These are phyloP conservation scores for Oryzias woworae DNA, from an alignment of 2,113 vertebrate genomes.

Conservation along the genomic window DNA sequence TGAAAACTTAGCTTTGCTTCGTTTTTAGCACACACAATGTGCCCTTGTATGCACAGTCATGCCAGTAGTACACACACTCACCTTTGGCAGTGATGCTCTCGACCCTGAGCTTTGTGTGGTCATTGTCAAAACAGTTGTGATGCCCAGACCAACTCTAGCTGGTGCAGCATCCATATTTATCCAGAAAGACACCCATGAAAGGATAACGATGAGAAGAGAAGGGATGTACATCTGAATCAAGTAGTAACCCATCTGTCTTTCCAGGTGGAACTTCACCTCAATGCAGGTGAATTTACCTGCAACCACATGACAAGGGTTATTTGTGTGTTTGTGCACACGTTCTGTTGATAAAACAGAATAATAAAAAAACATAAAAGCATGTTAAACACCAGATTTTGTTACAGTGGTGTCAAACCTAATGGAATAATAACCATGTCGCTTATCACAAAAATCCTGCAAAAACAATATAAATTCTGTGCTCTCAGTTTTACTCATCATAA, in stretches of 20 bases:
- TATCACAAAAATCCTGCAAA: no score
- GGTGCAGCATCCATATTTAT: conserved; percentile 94
- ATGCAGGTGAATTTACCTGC: conserved; percentile 94
- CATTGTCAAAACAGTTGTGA: conserved; percentile 93
- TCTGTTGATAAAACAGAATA: background rate
- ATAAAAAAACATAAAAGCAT: background rate
- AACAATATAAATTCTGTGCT: no score
- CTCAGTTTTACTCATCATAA: background rate
- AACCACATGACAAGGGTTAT: background rate
- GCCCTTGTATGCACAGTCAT: background rate
- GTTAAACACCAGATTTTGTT: background rate
- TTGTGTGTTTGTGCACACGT: background rate
- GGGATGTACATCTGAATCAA: conserved; percentile 97
- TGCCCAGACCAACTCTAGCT: conserved; percentile 89
- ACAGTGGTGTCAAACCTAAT: no score
- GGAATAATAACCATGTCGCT: no score
- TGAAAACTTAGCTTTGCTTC: background rate
- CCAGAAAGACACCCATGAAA: conserved; percentile 95
- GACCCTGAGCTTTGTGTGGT: conserved; percentile 93
- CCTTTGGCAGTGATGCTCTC: conserved; percentile 90
- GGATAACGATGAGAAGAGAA: conserved; percentile 91
- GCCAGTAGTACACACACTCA: conserved; percentile 62
- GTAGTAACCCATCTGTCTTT: conserved; percentile 94
- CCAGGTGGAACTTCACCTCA: conserved; percentile 92
- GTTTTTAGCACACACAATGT: background rate